Evolutionary conservation across 2,797 vertebrate species (phyloP).

Genomic region (Melanotaenia nigrans): DNA sequence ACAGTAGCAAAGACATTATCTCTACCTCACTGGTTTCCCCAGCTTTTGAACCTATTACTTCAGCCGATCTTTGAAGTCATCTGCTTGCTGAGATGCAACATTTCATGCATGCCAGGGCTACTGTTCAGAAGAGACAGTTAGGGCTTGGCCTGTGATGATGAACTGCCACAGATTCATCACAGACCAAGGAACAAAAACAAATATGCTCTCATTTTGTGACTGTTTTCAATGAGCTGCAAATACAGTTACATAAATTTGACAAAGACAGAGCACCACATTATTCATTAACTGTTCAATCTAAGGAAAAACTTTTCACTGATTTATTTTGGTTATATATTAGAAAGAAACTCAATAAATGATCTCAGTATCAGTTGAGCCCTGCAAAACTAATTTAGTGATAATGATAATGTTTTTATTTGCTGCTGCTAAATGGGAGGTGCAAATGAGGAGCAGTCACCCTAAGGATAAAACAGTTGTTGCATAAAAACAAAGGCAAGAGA

Average conservation of each 20-base stretch:
- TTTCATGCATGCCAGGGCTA: slow-evolving; percentile 27
- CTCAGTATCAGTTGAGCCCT: slow-evolving; percentile 36
- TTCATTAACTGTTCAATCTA: background rate
- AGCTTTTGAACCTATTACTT: slow-evolving; percentile 41
- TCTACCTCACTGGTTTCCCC: slow-evolving; percentile 43
- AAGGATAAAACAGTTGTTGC: slow-evolving; percentile 48
- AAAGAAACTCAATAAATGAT: slow-evolving; percentile 42
- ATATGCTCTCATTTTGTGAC: slow-evolving; percentile 3
- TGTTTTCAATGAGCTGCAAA: background rate
- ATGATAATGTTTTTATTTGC: slow-evolving; percentile 58
- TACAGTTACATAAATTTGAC: background rate
- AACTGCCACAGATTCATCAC: slow-evolving; percentile 35
- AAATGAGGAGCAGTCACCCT: slow-evolving; percentile 47
- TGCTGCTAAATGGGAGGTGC: slow-evolving; percentile 47
- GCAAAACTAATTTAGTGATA: slow-evolving; percentile 70
- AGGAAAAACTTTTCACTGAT: background rate
- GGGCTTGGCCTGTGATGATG: slow-evolving; percentile 19
- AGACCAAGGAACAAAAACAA: slow-evolving; percentile 35
- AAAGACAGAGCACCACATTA: background rate
- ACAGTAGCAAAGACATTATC: slow-evolving; percentile 34
- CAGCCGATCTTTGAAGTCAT: slow-evolving; percentile 40
- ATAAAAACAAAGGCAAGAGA: slow-evolving; percentile 31
- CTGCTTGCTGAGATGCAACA: slow-evolving; percentile 36
- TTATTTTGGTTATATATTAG: slow-evolving; percentile 24
- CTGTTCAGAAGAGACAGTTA: slow-evolving; percentile 38